Percentiles rank a stretch among this genome's conserved stretches.
phyloP scores from a whole-genome alignment of 2,888 invertebrate species.

The Lymantria dispar region DNA sequence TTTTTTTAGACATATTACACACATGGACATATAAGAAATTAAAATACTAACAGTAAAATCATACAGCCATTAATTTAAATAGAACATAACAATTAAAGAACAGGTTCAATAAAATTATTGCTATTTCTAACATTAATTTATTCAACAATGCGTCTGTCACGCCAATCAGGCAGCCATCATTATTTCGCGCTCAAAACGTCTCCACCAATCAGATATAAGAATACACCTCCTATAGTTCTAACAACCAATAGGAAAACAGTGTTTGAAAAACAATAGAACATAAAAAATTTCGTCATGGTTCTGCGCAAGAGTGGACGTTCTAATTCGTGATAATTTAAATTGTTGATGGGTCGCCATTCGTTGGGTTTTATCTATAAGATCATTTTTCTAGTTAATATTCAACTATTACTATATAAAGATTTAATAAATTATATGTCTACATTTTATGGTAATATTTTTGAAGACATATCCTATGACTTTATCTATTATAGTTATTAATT shows the following conservation, averaged over 20 bases:
- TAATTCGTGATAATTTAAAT: slow-evolving; percentile 54
- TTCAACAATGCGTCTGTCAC: slow-evolving; percentile 71
- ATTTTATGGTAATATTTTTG: slow-evolving; percentile 11
- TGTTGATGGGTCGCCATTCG: slow-evolving; percentile 30
- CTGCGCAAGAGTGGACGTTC: slow-evolving; percentile 59
- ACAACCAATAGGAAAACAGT: slow-evolving; percentile 55
- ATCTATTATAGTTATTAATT: not conserved
- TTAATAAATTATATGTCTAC: slow-evolving; percentile 4
- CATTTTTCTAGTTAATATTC: slow-evolving; percentile 18
- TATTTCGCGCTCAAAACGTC: slow-evolving; percentile 69
- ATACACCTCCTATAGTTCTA: slow-evolving; percentile 59
- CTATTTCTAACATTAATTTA: slow-evolving; percentile 58
- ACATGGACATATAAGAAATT: not conserved
- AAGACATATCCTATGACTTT: not conserved
- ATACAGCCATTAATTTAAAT: slow-evolving; percentile 28
- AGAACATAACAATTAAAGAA: slow-evolving; percentile 41
- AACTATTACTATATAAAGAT: slow-evolving; percentile 2
- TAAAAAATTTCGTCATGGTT: slow-evolving; percentile 77
- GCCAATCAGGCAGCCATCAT: slow-evolving; percentile 71
- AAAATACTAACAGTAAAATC: slow-evolving; percentile 24
- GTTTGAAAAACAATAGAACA: slow-evolving; percentile 81
- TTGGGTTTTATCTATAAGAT: slow-evolving; percentile 29
- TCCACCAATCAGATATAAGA: slow-evolving; percentile 56
- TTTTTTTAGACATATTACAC: slow-evolving; percentile 8
- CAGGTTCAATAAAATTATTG: slow-evolving; percentile 41